phyloP scores from a whole-genome alignment of 2,888 invertebrate genomes.

The Cephus pygmeus region DNA sequence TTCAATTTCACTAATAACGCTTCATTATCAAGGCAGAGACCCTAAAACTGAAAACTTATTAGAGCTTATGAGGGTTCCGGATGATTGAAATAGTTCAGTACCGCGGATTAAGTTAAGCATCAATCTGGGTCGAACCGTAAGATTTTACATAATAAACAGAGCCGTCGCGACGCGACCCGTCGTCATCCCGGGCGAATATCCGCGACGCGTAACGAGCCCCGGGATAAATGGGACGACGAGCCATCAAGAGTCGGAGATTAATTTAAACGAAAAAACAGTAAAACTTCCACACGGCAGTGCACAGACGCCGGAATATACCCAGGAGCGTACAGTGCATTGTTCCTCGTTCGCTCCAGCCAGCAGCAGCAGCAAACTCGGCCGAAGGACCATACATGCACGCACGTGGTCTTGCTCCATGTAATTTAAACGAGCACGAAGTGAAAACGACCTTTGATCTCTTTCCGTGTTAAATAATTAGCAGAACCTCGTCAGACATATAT shows the following conservation, averaged over 20 bases:
- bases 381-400: neutral
- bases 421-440: neutral
- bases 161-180: neutral
- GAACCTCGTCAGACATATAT: neutral
- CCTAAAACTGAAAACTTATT: constrained; percentile 21
- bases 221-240: neutral
- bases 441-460: neutral
- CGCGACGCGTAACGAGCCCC: neutral
- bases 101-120: constrained; percentile 23
- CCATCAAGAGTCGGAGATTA: neutral
- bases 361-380: neutral
- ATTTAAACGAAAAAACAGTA: neutral
- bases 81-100: constrained; percentile 25
- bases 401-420: neutral
- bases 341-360: neutral
- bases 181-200: neutral
- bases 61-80: constrained; percentile 25
- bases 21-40: constrained; percentile 24
- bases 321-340: neutral
- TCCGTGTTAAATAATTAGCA: neutral
- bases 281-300: neutral
- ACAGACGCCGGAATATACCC: neutral
- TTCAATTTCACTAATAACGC: constrained; percentile 26
- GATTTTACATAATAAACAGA: constrained; percentile 2
- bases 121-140: constrained; percentile 19